A percentile compares a stretch with the other conserved stretches of the same genome.
These are phyloP conservation scores for Otus sunia DNA, from an alignment of 2,113 vertebrate species.

Conservation along the genomic window DNA sequence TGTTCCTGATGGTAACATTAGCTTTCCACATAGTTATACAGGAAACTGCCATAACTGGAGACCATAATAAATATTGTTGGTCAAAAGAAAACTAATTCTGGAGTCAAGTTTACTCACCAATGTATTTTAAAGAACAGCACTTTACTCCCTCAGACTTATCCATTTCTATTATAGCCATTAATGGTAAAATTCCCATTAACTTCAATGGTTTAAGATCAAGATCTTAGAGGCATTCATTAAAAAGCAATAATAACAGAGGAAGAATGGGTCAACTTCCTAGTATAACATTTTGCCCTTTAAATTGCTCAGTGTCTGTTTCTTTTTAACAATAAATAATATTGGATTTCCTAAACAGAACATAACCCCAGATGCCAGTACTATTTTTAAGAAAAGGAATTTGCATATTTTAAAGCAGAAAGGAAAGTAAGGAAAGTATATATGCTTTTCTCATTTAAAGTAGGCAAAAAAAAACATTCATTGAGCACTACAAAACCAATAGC, in stretches of 20 bases:
- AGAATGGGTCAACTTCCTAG: not conserved
- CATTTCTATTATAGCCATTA: not conserved
- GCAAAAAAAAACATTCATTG: not conserved
- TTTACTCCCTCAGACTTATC: not conserved
- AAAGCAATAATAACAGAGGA: conserved; percentile 16
- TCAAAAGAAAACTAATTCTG: not conserved
- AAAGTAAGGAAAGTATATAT: not conserved
- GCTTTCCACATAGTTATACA: not conserved
- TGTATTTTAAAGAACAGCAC: not conserved
- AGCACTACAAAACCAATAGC: not conserved
- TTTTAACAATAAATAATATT: not conserved
- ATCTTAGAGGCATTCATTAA: conserved; percentile 13
- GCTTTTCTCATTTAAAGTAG: not conserved
- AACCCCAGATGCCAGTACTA: not conserved
- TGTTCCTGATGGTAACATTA: not conserved
- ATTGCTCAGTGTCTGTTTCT: not conserved
- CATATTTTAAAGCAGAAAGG: not conserved
- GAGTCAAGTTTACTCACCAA: not conserved
- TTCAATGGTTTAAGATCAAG: not conserved
- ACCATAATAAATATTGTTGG: not conserved
- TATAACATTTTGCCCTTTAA: not conserved
- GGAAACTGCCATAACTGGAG: not conserved
- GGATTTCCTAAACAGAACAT: not conserved
- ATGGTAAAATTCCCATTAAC: not conserved
- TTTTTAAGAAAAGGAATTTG: not conserved